Evolutionary conservation across 2,888 invertebrate species (phyloP), one percentile per base, ranked within the genome.

Genomic region (Drosophila macrospina): DNA sequence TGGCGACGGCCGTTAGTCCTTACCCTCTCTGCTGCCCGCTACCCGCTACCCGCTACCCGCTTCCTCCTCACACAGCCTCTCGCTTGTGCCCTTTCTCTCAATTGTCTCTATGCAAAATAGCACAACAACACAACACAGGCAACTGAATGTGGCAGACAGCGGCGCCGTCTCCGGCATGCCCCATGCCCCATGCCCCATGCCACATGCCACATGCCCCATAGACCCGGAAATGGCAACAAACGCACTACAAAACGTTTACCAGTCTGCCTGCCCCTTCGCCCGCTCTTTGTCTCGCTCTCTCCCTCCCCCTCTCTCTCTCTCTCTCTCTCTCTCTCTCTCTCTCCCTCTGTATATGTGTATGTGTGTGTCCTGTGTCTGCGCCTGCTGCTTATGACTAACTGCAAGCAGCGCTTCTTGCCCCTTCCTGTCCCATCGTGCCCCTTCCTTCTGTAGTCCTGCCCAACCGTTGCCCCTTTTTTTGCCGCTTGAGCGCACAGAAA

Each of bases 181-280:
- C 13, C 55, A 41, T 36, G 16, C 26, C 26, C 13, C 55, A 41
- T 36, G 51, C 64, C 32, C 11, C 55, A 20, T 16, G 15, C 32
- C 13, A 32, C 32, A 34, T 10, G 24, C 48, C 63, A 34, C 57
- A 48, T 61, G 59, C 52, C 61, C 36, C 42, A 41, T 66, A 71
- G 66, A 62, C 54, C 78, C 88, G 89, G 89, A 88, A 86, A 88
- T 80, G 80, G 89, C 75, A 89, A 88, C 82, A 87, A 86, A 87
- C 87, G 82, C 88, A 82, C 85, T 87, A 85, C 82, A 81, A 82
- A 87, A 87, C 85, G 74, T 75, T 75, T 75, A 74, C 57, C 52
- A 59, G 56, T 42, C 51, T 51, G 30, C 24, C 26, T 59, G 6
- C 1, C n/a, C 11, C 15, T 1, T 15, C 30, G 2, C 11, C 8